Conservation (phyloP, 2,888 invertebrate species). For the Chrysotoxum bicinctum region DNA sequence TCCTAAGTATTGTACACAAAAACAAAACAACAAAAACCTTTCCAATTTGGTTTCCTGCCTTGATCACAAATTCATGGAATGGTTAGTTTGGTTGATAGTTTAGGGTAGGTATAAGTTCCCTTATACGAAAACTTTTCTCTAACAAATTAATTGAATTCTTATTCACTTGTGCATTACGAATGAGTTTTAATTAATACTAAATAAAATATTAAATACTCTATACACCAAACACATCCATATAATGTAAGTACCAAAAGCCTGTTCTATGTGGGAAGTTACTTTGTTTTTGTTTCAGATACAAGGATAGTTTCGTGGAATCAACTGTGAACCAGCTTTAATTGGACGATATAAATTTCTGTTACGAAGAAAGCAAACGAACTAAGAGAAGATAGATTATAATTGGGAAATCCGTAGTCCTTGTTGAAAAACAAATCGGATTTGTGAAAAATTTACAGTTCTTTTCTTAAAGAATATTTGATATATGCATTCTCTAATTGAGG, state of each 20-base stretch:
- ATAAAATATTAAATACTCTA: conserved; percentile 11
- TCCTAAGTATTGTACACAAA: neutral
- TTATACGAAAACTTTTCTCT: neutral
- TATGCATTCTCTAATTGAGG: too few relatives aligned
- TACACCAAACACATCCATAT: neutral
- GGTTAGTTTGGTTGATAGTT: too few relatives aligned
- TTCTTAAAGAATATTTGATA: too few relatives aligned
- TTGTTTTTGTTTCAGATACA: neutral
- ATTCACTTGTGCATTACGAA: conserved; percentile 23
- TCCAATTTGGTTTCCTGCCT: too few relatives aligned
- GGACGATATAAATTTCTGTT: neutral
- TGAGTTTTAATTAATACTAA: conserved; percentile 46
- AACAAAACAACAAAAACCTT: neutral
- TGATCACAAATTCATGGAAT: too few relatives aligned
- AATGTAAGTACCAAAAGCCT: neutral
- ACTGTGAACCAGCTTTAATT: neutral
- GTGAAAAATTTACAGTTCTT: too few relatives aligned
- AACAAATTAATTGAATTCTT: conserved; percentile 21
- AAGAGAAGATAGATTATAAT: neutral
- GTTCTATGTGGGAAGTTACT: neutral
- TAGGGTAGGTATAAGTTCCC: too few relatives aligned
- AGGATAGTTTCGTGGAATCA: neutral
- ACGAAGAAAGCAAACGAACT: neutral
- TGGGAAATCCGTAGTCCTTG: neutral
- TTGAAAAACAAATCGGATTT: neutral